A percentile compares a stretch with the other conserved stretches of the same genome.
These are phyloP conservation scores for Agonopterix subpropinquella DNA, from an alignment of 2,888 invertebrate species.

Conservation along the genomic window DNA sequence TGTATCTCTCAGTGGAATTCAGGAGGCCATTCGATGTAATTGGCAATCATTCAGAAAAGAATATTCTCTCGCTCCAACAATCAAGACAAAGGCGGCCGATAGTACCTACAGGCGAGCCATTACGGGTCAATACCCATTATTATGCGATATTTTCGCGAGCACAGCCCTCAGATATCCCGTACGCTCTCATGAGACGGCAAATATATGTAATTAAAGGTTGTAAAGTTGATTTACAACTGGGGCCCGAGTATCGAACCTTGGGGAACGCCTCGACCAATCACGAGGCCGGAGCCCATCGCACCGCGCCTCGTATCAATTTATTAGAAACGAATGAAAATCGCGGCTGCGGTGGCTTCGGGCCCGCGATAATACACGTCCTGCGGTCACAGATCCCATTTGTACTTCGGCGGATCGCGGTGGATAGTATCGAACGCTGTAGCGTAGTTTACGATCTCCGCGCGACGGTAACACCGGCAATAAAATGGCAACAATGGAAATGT, in stretches of 20 bases:
- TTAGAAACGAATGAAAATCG: conserved; percentile 72
- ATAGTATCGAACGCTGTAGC: conserved; percentile 65
- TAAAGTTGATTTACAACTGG: conserved; percentile 74
- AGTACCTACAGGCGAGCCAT: conserved; percentile 71
- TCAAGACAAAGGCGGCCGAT: conserved; percentile 74
- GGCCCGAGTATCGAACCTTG: conserved; percentile 61
- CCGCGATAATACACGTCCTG: conserved; percentile 59
- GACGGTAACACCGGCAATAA: conserved; percentile 73
- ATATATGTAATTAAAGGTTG: conserved; percentile 76
- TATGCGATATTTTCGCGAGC: conserved; percentile 75
- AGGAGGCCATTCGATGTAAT: conserved; percentile 72
- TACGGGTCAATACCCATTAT: conserved; percentile 75
- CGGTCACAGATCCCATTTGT: conserved; percentile 66
- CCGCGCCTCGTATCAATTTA: conserved; percentile 69
- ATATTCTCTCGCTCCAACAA: conserved; percentile 66
- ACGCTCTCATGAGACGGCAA: conserved; percentile 71
- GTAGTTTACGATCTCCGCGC: conserved; percentile 66
- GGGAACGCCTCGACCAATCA: conserved; percentile 66
- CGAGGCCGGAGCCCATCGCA: conserved; percentile 34
- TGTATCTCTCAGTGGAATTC: conserved; percentile 62
- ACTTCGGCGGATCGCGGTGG: conserved; percentile 44
- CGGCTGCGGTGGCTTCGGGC: conserved; percentile 65
- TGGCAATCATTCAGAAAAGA: conserved; percentile 72
- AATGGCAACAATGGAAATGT: conserved; percentile 72
- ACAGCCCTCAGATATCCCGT: conserved; percentile 68